These are phyloP conservation scores for Kryphioiulus occultus DNA, from an alignment of 2,888 invertebrate species.

Conservation along the genomic window DNA sequence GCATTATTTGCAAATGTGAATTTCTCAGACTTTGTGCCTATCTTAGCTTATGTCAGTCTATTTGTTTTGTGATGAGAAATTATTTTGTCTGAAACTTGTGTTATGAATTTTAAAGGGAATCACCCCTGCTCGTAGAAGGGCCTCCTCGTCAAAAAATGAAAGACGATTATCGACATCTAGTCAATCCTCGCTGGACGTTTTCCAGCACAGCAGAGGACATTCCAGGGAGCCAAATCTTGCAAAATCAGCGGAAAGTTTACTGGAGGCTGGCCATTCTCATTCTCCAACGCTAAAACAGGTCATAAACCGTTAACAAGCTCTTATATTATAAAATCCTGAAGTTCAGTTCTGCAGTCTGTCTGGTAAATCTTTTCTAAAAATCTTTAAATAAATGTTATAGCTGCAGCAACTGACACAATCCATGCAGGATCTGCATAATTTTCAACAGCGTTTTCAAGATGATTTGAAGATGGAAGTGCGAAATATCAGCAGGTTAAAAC, in stretches of 20 bases:
- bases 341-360: background rate
- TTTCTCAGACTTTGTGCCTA: too few species aligned
- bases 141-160: background rate
- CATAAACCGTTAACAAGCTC: too few species aligned
- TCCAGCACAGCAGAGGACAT: background rate
- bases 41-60: too few species aligned
- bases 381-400: background rate
- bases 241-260: background rate
- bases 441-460: constrained; percentile 27
- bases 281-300: constrained; percentile 17
- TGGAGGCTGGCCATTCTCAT: background rate
- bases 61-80: too few species aligned
- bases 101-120: too few species aligned
- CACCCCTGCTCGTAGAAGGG: too few species aligned
- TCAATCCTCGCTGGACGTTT: constrained; percentile 4
- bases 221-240: background rate
- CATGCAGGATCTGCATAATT: constrained; percentile 46
- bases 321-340: too few species aligned
- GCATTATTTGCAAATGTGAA: too few species aligned
- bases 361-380: background rate
- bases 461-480: background rate
- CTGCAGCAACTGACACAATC: constrained; percentile 24
- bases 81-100: too few species aligned
- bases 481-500: background rate
- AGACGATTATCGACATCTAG: background rate